These are phyloP conservation scores for Hypercompe scribonia DNA, from an alignment of 2,888 invertebrate species.

Conservation along the genomic window DNA sequence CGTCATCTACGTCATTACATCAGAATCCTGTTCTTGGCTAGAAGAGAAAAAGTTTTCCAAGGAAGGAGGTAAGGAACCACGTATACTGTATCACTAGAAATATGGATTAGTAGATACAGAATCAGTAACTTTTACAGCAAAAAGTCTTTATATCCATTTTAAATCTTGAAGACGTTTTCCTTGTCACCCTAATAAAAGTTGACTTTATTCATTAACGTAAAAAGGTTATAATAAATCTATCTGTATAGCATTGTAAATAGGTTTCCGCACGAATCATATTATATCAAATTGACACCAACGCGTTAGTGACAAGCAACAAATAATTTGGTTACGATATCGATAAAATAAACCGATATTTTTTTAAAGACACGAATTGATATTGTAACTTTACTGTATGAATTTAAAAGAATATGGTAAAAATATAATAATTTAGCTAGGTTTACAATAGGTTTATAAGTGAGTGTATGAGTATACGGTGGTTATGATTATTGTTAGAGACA, in stretches of 20 bases:
- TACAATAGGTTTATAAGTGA: no score
- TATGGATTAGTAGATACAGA: no score
- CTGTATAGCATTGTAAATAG: not conserved
- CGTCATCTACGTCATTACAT: no score
- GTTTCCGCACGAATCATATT: constrained; percentile 15
- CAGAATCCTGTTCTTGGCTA: no score
- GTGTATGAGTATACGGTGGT: no score
- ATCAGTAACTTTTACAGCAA: not conserved
- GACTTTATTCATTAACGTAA: not conserved
- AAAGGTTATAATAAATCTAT: not conserved
- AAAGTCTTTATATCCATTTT: not conserved
- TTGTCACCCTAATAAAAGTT: not conserved
- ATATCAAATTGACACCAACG: not conserved
- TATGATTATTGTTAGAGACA: not conserved
- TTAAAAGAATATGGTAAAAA: not conserved
- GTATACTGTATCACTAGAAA: no score
- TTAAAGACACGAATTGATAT: not conserved
- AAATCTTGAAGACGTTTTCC: not conserved
- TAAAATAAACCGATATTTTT: not conserved
- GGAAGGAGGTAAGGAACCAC: no score
- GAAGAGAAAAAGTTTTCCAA: no score
- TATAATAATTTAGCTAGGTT: not conserved
- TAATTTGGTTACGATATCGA: constrained; percentile 5
- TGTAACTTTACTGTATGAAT: not conserved
- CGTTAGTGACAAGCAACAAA: constrained; percentile 2